Percentiles rank a stretch among this genome's conserved stretches.
These are phyloP conservation scores for Erannis defoliaria DNA, from an alignment of 2,888 invertebrate species.

Conservation along the genomic window DNA sequence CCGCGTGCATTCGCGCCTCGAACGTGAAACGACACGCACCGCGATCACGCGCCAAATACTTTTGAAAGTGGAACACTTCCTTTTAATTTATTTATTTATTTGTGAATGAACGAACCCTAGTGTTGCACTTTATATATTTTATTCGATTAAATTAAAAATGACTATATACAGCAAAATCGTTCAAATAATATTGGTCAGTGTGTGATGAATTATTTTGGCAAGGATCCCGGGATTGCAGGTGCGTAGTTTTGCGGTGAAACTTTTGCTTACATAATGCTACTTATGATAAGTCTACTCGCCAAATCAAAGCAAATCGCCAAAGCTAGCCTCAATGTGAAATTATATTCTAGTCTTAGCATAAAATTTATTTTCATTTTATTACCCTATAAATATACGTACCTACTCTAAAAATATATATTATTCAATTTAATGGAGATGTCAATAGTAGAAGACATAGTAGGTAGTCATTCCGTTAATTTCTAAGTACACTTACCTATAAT, in stretches of 20 bases:
- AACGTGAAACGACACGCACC: slow-evolving; percentile 64
- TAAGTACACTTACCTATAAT: no score
- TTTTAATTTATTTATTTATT: slow-evolving; percentile 29
- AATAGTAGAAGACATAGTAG: no score
- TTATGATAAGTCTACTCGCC: no score
- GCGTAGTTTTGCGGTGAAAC: slow-evolving; percentile 37
- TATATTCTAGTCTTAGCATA: no score
- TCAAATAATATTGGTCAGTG: slow-evolving; percentile 81
- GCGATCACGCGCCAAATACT: slow-evolving; percentile 29
- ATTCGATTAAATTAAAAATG: slow-evolving; percentile 60
- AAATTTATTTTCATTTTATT: no score
- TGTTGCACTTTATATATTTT: slow-evolving; percentile 44
- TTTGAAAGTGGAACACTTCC: slow-evolving; percentile 43
- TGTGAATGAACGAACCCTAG: slow-evolving; percentile 30
- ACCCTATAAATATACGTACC: no score
- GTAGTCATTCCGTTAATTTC: no score
- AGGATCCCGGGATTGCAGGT: slow-evolving; percentile 54
- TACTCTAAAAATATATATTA: background rate
- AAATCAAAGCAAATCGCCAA: no score
- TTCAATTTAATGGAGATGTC: background rate
- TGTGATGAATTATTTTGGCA: slow-evolving; percentile 58
- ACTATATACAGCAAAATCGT: slow-evolving; percentile 84
- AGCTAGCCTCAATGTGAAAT: no score
- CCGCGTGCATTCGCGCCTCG: slow-evolving; percentile 61
- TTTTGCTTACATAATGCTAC: background rate